Evolutionary conservation across 2,888 invertebrate species (phyloP).

Genomic region (Clunio marinus): DNA sequence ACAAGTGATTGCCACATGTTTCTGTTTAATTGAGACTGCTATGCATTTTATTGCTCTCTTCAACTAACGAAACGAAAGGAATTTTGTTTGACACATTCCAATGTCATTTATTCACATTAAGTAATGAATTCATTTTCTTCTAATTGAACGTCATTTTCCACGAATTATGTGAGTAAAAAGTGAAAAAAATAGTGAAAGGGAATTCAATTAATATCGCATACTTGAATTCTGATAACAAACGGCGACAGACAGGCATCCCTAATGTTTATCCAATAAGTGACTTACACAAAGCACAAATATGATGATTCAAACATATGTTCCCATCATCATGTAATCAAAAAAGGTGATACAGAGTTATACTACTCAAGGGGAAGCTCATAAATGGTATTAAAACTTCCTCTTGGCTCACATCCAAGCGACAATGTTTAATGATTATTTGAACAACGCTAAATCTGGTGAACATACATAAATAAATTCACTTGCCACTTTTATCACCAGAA

Average conservation of each 20-base stretch:
- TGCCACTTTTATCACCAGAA: constrained; percentile 9
- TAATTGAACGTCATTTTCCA: neutral
- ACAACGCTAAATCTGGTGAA: neutral
- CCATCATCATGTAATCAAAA: constrained; percentile 16
- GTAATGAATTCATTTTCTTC: too few relatives aligned
- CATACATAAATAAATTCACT: constrained; percentile 7
- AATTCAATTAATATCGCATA: neutral
- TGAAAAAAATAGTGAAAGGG: neutral
- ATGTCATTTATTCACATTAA: neutral
- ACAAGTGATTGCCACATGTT: constrained; percentile 29
- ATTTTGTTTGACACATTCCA: neutral
- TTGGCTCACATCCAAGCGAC: constrained; percentile 13
- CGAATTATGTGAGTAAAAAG: too few relatives aligned
- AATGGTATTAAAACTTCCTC: constrained; percentile 19
- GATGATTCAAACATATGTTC: too few relatives aligned
- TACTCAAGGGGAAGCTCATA: too few relatives aligned
- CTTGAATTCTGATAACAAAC: too few relatives aligned
- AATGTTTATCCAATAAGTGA: neutral
- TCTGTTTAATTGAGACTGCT: too few relatives aligned
- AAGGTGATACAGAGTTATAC: too few relatives aligned
- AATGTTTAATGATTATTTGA: constrained; percentile 7
- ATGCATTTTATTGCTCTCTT: too few relatives aligned
- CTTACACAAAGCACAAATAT: too few relatives aligned
- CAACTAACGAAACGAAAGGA: too few relatives aligned
- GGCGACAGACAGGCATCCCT: neutral